Evolutionary conservation across 2,888 invertebrate genomes (phyloP).

Genomic region (Hirtodrosophila duncani): DNA sequence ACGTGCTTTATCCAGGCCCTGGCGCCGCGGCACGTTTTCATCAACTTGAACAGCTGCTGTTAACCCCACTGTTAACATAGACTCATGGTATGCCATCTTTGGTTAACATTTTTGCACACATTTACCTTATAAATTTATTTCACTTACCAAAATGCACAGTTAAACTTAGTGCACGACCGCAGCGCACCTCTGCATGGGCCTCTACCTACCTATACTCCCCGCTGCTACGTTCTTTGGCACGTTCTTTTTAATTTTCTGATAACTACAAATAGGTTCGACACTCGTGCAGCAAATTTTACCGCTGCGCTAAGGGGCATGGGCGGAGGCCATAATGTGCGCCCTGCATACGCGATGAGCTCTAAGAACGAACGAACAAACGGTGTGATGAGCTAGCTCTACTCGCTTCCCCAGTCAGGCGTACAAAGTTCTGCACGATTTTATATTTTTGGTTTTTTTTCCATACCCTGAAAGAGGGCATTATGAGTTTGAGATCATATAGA

Average conservation of each 20-base stretch:
- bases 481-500: too few relatives aligned
- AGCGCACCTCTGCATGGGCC: slow-evolving; percentile 12
- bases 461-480: too few relatives aligned
- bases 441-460: not conserved
- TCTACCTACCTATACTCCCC: not conserved
- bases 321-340: slow-evolving; percentile 38
- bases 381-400: too few relatives aligned
- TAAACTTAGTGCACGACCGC: slow-evolving; percentile 59
- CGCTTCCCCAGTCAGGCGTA: too few relatives aligned
- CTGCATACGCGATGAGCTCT: slow-evolving; percentile 66
- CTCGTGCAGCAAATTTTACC: slow-evolving; percentile 69
- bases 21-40: too few relatives aligned
- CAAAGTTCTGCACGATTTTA: slow-evolving; percentile 21
- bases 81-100: too few relatives aligned
- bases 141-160: slow-evolving; percentile 57
- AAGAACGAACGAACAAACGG: too few relatives aligned
- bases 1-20: too few relatives aligned
- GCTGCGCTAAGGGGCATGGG: slow-evolving; percentile 28
- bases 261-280: slow-evolving; percentile 72
- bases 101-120: slow-evolving; percentile 9
- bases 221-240: slow-evolving; percentile 23
- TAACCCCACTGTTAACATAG: too few relatives aligned
- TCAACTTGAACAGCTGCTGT: too few relatives aligned
- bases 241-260: slow-evolving; percentile 72
- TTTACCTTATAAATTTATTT: slow-evolving; percentile 57